A percentile compares a stretch with the other conserved stretches of the same genome.
phyloP scores from a whole-genome alignment of 2,797 vertebrate genomes.

The Ptychobarbus kaznakovi region DNA sequence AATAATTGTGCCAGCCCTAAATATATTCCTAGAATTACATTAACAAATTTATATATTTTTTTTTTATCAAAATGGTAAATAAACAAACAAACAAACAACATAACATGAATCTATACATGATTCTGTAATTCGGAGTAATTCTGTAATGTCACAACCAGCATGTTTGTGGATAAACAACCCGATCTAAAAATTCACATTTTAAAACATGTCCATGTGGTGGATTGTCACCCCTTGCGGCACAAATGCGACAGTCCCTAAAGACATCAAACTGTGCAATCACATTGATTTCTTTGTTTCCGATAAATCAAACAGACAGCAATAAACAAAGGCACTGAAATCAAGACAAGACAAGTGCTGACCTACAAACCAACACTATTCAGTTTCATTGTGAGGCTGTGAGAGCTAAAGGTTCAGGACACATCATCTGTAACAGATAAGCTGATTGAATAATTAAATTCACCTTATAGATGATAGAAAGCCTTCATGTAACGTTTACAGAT shows the following conservation, averaged over 20 bases:
- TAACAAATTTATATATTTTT: no score
- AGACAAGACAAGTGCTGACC: not conserved
- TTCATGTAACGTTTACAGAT: not conserved
- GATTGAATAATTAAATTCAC: not conserved
- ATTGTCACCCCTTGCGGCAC: not conserved
- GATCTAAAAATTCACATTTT: no score
- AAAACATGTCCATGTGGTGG: not conserved
- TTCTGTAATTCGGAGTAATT: no score
- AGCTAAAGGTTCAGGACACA: not conserved
- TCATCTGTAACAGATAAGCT: not conserved
- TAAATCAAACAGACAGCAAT: constrained; percentile 11
- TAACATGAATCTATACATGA: not conserved
- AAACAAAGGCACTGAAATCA: constrained; percentile 22
- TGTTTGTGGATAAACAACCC: not conserved
- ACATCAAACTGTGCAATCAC: not conserved
- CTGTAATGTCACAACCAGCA: not conserved
- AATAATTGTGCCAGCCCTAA: no score
- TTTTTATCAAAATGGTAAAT: not conserved
- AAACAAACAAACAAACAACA: not conserved
- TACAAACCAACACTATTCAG: not conserved
- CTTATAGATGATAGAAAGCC: not conserved
- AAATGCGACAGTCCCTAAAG: not conserved
- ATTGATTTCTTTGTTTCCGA: constrained; percentile 12
- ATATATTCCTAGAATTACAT: not conserved
- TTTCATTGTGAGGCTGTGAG: constrained; percentile 1